Percentiles rank a stretch among this genome's conserved stretches.
Evolutionary conservation across 2,113 vertebrate genomes (phyloP).

Genomic region (Taurulus bubalis): DNA sequence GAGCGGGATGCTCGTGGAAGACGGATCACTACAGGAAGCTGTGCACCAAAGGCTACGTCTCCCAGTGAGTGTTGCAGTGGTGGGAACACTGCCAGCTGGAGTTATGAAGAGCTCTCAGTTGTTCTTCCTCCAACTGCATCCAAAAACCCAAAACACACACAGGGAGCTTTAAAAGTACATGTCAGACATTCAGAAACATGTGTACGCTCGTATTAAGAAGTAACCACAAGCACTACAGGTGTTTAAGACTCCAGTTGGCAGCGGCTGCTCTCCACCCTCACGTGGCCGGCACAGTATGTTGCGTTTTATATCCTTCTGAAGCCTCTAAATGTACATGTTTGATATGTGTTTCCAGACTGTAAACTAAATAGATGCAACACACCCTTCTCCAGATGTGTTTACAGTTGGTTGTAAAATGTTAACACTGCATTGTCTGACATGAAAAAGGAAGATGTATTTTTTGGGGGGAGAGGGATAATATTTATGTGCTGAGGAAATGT

Average conservation of each 20-base stretch:
- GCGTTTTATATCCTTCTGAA: constrained; percentile 60
- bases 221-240: background rate
- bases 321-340: constrained; percentile 72
- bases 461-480: background rate
- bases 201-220: background rate
- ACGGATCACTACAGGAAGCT: constrained; percentile 28
- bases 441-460: background rate
- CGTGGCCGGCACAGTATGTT: constrained; percentile 23
- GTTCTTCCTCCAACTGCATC: constrained; percentile 20
- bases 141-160: constrained; percentile 19
- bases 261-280: constrained; percentile 59
- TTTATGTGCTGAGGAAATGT: background rate
- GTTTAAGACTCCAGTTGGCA: background rate
- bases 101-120: constrained; percentile 10
- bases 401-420: constrained; percentile 24
- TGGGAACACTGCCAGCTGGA: constrained; percentile 17
- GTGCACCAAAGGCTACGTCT: constrained; percentile 9
- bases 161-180: background rate
- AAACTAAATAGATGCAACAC: constrained; percentile 60
- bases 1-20: constrained; percentile 27
- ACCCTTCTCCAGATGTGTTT: constrained; percentile 46
- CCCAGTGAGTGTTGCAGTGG: constrained; percentile 1
- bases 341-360: constrained; percentile 58
- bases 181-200: background rate
- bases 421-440: constrained; percentile 7